These are phyloP conservation scores for Eretmocerus hayati DNA, from an alignment of 2,888 invertebrate genomes.

Conservation along the genomic window DNA sequence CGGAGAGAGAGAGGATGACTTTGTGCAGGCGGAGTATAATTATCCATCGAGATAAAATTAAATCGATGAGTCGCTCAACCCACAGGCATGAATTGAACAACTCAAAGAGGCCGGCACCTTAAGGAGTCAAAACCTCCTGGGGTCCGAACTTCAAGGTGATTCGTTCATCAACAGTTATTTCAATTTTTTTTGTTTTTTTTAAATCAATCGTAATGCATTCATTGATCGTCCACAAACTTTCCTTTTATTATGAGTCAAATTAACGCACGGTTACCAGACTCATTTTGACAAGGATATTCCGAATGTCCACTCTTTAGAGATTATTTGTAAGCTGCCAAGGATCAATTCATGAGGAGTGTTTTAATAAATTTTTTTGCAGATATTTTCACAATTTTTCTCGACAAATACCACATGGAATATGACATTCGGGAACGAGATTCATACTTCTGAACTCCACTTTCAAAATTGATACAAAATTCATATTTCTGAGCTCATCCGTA, in stretches of 20 bases:
- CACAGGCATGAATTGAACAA: slow-evolving; percentile 25
- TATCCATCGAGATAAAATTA: not conserved
- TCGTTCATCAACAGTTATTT: too few relatives aligned
- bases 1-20: not conserved
- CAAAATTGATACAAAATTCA: too few relatives aligned
- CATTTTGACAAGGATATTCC: not conserved
- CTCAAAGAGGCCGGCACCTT: slow-evolving; percentile 41
- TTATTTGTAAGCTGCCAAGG: not conserved
- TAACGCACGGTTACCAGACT: too few relatives aligned
- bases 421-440: too few relatives aligned
- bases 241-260: too few relatives aligned
- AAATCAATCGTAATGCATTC: too few relatives aligned
- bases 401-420: too few relatives aligned
- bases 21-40: not conserved
- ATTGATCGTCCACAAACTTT: too few relatives aligned
- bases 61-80: slow-evolving; percentile 24
- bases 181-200: too few relatives aligned
- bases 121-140: slow-evolving; percentile 41
- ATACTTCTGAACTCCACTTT: too few relatives aligned
- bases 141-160: slow-evolving; percentile 14
- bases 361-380: not conserved
- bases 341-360: not conserved
- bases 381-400: not conserved
- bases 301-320: too few relatives aligned
- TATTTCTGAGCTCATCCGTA: too few relatives aligned